A percentile compares a stretch with the other conserved stretches of the same genome.
Conservation (phyloP, 2,888 invertebrate species). For the Sarcophaga subvicina region DNA sequence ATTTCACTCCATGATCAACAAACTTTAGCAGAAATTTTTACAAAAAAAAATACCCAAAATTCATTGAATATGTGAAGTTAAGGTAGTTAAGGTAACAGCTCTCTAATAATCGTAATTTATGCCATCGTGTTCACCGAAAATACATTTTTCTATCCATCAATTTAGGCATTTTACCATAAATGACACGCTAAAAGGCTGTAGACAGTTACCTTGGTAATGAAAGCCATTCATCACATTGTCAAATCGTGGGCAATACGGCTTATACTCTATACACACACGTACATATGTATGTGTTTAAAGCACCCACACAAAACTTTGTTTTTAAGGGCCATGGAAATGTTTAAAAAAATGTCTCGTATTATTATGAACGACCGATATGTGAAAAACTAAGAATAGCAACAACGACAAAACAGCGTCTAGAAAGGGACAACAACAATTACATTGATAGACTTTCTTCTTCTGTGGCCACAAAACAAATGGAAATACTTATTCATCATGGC, state of each 20-base stretch:
- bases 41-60: too few relatives aligned
- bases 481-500: too few relatives aligned
- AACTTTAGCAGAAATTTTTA: too few relatives aligned
- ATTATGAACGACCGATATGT: background rate
- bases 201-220: conserved; percentile 24
- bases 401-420: background rate
- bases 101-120: too few relatives aligned
- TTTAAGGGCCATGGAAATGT: background rate
- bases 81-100: too few relatives aligned
- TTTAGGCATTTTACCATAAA: conserved; percentile 3
- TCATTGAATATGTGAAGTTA: too few relatives aligned
- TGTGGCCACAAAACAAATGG: too few relatives aligned
- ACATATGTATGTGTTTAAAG: background rate
- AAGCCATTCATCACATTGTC: conserved; percentile 33
- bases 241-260: conserved; percentile 5
- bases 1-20: too few relatives aligned
- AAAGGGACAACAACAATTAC: background rate
- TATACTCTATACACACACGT: background rate
- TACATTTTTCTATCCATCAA: background rate
- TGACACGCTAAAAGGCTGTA: background rate
- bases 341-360: conserved; percentile 19
- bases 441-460: too few relatives aligned
- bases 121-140: too few relatives aligned
- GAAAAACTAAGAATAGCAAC: background rate
- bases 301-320: background rate